phyloP scores from a whole-genome alignment of 1,140 invertebrate species.

The Solen grandis region DNA sequence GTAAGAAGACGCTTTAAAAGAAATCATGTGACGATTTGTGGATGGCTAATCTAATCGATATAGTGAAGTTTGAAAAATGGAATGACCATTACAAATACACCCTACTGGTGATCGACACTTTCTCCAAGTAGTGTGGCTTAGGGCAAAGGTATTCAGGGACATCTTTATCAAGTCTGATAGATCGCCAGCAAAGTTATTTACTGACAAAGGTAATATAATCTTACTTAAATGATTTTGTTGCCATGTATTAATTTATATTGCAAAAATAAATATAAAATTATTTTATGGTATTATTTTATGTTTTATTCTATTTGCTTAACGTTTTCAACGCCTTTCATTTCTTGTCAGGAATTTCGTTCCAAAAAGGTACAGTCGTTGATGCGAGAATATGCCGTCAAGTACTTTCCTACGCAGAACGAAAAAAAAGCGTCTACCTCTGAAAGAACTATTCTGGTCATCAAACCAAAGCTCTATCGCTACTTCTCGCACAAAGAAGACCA shows the following conservation, averaged over 20 bases:
- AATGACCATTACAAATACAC: conserved; percentile 32
- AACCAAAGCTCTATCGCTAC: not conserved
- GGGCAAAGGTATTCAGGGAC: not conserved
- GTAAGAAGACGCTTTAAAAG: not conserved
- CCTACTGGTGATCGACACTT: conserved; percentile 20
- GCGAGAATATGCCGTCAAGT: too few relatives aligned
- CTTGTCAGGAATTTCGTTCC: conserved; percentile 2
- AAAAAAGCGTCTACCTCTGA: conserved; percentile 7
- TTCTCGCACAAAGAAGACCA: conserved; percentile 8
- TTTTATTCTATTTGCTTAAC: too few relatives aligned
- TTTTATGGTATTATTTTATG: too few relatives aligned
- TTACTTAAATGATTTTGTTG: too few relatives aligned
- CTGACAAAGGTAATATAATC: too few relatives aligned
- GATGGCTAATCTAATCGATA: conserved; percentile 28
- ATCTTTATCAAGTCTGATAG: not conserved
- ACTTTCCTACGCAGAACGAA: conserved; percentile 2
- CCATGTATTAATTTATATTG: too few relatives aligned
- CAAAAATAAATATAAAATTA: too few relatives aligned
- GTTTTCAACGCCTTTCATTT: too few relatives aligned
- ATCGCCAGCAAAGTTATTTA: not conserved
- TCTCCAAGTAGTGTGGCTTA: conserved; percentile 1
- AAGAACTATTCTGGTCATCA: conserved; percentile 22
- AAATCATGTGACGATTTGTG: conserved; percentile 26
- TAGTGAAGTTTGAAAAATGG: conserved; percentile 26
- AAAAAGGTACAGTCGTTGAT: not conserved